Evolutionary conservation across 2,113 vertebrate genomes (phyloP), one percentile per base, ranked within the genome.

Genomic region (Pelusios castaneus): DNA sequence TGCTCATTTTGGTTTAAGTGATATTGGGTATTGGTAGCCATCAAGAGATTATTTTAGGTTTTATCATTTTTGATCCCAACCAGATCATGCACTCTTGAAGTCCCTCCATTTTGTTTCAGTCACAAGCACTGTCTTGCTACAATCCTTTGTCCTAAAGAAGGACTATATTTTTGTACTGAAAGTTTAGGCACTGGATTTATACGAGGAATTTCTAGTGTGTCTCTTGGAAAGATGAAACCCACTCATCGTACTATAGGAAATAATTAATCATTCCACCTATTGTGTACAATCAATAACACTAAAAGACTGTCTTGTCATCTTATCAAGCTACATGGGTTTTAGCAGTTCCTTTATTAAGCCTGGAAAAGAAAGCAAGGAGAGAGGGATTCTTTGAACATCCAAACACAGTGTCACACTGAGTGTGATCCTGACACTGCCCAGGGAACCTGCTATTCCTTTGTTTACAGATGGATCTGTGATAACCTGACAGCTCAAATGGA

Each of bases 201-300:
- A 89, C 27, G 77, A 67, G 41, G 84, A 91, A 96, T 90, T 95
- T 93, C 31, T 77, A 89, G 80, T 80, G 90, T 60, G 80, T 88
- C 80, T 93, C 94, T 87, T 94, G 96, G 92, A 95, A 96, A 93
- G 90, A 91, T 95, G 95, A 96, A 91, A 95, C 27, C 80, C 51
- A 51, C 89, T 94, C 49, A 58, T 82, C 80, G 78, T 34, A 14
- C 88, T 82, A 93, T 96, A 93, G 92, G 80, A 96, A 97, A 98
- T 97, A 97, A 98, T 98, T 95, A 10, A 87, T 96, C 95, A 98
- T 92, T 96, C 95, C 95, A 94, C 96, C 93, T 96, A 96, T 95
- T 97, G 98, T 97, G 95, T 97, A 97, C 97, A 97, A 98, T 98
- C 97, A 97, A 97, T 98, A 98, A 98, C 94, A 96, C 97, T 97